Evolutionary conservation across 2,888 invertebrate species (phyloP), one percentile per base, ranked within the genome.

Genomic region (Ferdinandea cuprea): DNA sequence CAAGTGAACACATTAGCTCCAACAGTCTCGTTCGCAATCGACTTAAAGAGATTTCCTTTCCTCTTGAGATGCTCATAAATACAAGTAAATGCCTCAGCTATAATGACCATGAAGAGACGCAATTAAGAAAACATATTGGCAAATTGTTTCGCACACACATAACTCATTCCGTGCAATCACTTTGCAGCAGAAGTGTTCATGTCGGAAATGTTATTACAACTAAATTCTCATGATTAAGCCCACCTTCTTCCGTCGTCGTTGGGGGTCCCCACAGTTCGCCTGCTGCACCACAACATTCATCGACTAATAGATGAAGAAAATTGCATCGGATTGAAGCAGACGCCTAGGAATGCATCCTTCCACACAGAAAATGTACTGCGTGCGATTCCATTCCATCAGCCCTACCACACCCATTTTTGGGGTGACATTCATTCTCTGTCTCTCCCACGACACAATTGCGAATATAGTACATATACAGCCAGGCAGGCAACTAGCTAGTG

Each of bases 91-190:
- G 59, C 65, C 56, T 73, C 59, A 42, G 19, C 58, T 44, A 61
- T 78, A 79, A 84, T 69, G 73, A 44, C 79, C 74, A 84, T 74
- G 68, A 59, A 84, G 69, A 65, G 79, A 79, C 65, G 74, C 84
- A 84, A 84, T 84, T 79, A 84, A 66, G 84, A 66, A 59, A 79
- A 84, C 69, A 79, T 84, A 84, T 84, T 79, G 79, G 84, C 79
- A 79, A 84, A 79, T 79, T 84, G 78, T 79, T 84, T 71, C 65
- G 58, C 68, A 84, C 52, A 56, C 61, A 58, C 63, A 71, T 77
- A 77, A 56, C 54, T 71, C 77, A 73, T 68, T 84, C 63, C 79
- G 50, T 73, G 72, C 83, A 83, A 78, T 83, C 77, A 77, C 77
- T 71, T 83, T 71, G 71, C 56, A 56, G 68, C 73, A 74, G 68